Conservation (phyloP, 2,113 vertebrate species). For the Lampris incognitus region DNA sequence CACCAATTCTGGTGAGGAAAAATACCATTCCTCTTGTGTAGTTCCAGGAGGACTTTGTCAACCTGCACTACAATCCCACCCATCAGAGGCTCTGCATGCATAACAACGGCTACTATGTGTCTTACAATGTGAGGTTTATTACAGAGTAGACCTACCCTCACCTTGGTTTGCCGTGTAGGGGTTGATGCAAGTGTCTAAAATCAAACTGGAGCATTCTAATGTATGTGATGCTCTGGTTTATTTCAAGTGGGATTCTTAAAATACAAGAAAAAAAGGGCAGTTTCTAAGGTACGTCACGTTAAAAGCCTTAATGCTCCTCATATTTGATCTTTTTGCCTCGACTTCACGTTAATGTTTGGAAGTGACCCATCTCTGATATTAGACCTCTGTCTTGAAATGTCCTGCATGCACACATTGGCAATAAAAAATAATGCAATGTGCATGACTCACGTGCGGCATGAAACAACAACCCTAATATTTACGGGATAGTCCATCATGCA, state of each 20-base stretch:
- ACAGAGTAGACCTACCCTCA: constrained; percentile 11
- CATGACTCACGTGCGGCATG: no score
- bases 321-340: no score
- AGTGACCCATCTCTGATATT: no score
- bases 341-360: no score
- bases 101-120: constrained; percentile 69
- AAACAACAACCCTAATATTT: no score
- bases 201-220: constrained; percentile 24
- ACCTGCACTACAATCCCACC: constrained; percentile 74
- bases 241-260: neutral
- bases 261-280: no score
- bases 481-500: no score
- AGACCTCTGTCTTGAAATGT: no score
- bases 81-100: constrained; percentile 80
- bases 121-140: constrained; percentile 53
- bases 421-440: no score
- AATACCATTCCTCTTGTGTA: constrained; percentile 61
- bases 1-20: constrained; percentile 61
- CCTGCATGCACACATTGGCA: no score
- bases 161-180: neutral
- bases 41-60: constrained; percentile 65
- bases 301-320: no score
- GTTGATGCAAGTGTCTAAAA: constrained; percentile 10
- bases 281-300: no score
- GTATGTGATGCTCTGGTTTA: neutral